These are phyloP conservation scores for Hoplodrina blanda DNA, from an alignment of 2,888 invertebrate species.

Conservation along the genomic window DNA sequence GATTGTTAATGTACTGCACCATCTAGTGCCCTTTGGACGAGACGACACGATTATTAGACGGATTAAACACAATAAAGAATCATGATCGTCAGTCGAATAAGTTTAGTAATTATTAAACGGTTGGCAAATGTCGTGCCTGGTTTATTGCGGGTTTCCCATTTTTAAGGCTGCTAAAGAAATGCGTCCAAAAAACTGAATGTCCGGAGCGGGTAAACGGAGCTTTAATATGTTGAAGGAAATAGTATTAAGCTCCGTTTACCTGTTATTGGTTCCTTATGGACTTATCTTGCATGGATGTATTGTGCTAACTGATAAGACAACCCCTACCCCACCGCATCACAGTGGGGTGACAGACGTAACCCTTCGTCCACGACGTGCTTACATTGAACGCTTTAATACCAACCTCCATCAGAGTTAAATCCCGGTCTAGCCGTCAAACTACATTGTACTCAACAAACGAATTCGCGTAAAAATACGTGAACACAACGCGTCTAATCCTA, in stretches of 20 bases:
- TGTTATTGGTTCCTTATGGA: not conserved
- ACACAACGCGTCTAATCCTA: conserved; percentile 36
- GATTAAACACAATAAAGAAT: no score
- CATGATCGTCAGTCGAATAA: no score
- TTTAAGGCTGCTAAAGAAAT: not conserved
- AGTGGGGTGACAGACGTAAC: conserved; percentile 9
- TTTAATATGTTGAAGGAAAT: not conserved
- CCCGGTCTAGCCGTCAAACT: conserved; percentile 40
- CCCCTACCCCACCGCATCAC: not conserved
- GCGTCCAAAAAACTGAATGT: not conserved
- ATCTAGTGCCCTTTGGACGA: no score
- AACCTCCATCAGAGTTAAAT: conserved; percentile 51
- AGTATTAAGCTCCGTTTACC: not conserved
- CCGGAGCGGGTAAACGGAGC: no score
- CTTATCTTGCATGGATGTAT: not conserved
- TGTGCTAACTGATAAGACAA: not conserved
- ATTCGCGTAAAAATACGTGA: conserved; percentile 35
- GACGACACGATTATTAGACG: no score
- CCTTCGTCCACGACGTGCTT: not conserved
- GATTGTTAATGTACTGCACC: no score
- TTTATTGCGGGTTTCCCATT: not conserved
- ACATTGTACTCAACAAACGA: conserved; percentile 34
- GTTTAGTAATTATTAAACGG: not conserved
- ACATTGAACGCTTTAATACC: conserved; percentile 21
- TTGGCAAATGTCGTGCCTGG: not conserved